phyloP scores from a whole-genome alignment of 53 echinoderm and acorn worm species.

The Pentamera pediparva region DNA sequence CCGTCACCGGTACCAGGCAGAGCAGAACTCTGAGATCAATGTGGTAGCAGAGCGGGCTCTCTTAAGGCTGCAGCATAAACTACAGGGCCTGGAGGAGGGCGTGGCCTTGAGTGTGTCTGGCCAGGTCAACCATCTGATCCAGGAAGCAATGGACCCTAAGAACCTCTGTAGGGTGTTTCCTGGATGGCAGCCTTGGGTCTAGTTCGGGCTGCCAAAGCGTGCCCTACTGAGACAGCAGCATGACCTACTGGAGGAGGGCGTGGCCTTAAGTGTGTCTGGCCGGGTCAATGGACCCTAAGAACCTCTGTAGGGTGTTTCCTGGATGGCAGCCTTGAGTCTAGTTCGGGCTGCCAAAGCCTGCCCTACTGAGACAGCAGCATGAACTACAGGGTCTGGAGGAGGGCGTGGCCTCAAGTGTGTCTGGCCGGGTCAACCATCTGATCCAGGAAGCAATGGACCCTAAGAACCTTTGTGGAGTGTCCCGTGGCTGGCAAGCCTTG shows the following conservation, averaged over 20 bases:
- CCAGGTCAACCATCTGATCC: constrained; percentile 85
- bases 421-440: constrained; percentile 80
- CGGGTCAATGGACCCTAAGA: constrained; percentile 86
- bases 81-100: constrained; percentile 91
- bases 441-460: constrained; percentile 94
- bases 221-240: constrained; percentile 85
- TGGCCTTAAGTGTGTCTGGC: constrained; percentile 85
- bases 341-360: constrained; percentile 75
- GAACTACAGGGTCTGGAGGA: constrained; percentile 91
- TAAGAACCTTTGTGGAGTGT: constrained; percentile 78
- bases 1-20: constrained; percentile 42
- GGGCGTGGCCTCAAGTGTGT: constrained; percentile 90
- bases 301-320: constrained; percentile 78
- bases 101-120: constrained; percentile 91
- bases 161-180: constrained; percentile 84
- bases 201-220: constrained; percentile 66
- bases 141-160: constrained; percentile 87
- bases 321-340: constrained; percentile 97
- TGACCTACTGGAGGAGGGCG: constrained; percentile 88
- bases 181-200: constrained; percentile 95
- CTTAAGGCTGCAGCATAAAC: constrained; percentile 76
- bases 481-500: constrained; percentile 95
- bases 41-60: constrained; percentile 88
- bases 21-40: constrained; percentile 55
- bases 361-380: constrained; percentile 69